phyloP scores from a whole-genome alignment of 92 coral and sea anemone species.

The Palythoa caribaeorum region DNA sequence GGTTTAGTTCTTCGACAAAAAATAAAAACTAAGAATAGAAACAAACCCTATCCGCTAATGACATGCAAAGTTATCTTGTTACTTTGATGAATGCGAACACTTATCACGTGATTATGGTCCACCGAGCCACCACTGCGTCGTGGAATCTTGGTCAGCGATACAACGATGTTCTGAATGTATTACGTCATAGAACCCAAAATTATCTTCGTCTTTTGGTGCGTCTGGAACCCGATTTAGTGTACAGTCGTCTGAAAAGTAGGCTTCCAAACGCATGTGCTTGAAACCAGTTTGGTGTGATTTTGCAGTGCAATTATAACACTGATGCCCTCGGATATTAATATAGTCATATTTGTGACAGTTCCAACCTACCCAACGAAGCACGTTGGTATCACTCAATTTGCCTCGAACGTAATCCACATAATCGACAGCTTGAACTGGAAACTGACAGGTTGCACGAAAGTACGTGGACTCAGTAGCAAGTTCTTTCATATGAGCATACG shows the following conservation, averaged over 20 bases:
- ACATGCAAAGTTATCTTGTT: no score
- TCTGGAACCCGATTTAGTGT: not conserved
- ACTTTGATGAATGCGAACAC: no score
- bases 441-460: not conserved
- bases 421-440: not conserved
- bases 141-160: conserved; percentile 2
- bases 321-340: conserved; percentile 56
- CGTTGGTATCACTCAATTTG: not conserved
- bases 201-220: not conserved
- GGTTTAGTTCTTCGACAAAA: no score
- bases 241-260: not conserved
- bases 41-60: no score
- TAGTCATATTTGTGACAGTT: conserved; percentile 33
- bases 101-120: no score
- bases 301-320: conserved; percentile 1
- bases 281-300: not conserved
- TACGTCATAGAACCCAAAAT: conserved; percentile 11
- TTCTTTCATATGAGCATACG: not conserved
- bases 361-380: not conserved
- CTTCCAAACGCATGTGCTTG: not conserved
- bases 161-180: conserved; percentile 10
- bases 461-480: not conserved
- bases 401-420: not conserved
- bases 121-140: conserved; percentile 45
- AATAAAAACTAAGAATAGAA: no score